Percentiles rank a stretch among this genome's conserved stretches.
These are phyloP conservation scores for Babyrousa celebensis DNA, from an alignment of 2,797 vertebrate species.

Conservation along the genomic window DNA sequence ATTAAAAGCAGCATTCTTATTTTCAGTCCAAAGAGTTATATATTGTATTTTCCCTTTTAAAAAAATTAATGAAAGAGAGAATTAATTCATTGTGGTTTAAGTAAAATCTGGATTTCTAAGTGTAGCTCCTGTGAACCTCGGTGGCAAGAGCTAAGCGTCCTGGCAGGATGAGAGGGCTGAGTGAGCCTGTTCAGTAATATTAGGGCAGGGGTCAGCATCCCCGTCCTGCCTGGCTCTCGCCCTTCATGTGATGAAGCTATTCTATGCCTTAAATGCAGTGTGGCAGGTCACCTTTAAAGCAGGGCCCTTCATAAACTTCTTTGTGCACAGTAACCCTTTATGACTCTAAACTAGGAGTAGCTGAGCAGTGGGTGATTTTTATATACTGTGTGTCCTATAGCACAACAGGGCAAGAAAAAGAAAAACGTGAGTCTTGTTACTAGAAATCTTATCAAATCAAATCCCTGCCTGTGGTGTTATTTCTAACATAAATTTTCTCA, in stretches of 20 bases:
- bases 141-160: neutral
- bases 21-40: constrained; percentile 2
- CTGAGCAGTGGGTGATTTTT: neutral
- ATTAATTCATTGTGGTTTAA: neutral
- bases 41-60: constrained; percentile 31
- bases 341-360: constrained; percentile 62
- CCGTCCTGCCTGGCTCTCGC: neutral
- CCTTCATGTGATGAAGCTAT: neutral
- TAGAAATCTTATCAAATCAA: constrained; percentile 47
- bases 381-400: constrained; percentile 45
- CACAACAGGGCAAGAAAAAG: constrained; percentile 1
- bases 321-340: constrained; percentile 42
- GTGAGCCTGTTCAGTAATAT: neutral
- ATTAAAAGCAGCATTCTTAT: constrained; percentile 64
- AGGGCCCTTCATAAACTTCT: constrained; percentile 25
- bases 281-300: too few relatives aligned
- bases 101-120: neutral
- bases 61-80: neutral
- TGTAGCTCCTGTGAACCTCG: neutral
- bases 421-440: neutral
- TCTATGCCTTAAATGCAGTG: too few relatives aligned
- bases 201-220: neutral
- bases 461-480: constrained; percentile 27
- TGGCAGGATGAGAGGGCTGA: too few relatives aligned
- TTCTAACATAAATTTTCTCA: constrained; percentile 65